These are phyloP conservation scores for Scomber scombrus DNA, from an alignment of 2,113 vertebrate genomes.

Conservation along the genomic window DNA sequence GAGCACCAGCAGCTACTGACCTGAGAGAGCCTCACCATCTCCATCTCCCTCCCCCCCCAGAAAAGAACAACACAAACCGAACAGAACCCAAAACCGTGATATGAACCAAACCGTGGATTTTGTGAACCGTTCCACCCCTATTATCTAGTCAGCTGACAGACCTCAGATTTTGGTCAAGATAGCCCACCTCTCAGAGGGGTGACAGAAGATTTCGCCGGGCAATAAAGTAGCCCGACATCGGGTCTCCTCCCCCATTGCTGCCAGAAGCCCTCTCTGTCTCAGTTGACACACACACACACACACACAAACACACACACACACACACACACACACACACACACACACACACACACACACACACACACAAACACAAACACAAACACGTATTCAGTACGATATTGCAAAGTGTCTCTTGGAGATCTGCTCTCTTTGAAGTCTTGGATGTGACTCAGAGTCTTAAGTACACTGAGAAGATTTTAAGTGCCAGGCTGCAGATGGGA, in stretches of 20 bases:
- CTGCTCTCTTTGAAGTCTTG: slow-evolving; percentile 46
- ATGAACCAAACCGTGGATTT: too few relatives aligned
- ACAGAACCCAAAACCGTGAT: too few relatives aligned
- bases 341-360: too few relatives aligned
- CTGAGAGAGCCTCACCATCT: too few relatives aligned
- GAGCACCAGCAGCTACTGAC: too few relatives aligned
- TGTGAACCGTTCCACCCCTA: too few relatives aligned
- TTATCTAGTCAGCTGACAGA: slow-evolving; percentile 1
- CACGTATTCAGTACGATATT: slow-evolving; percentile 15
- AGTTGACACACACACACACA: slow-evolving; percentile 8
- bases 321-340: too few relatives aligned
- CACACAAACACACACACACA: too few relatives aligned
- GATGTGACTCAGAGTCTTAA: slow-evolving; percentile 16
- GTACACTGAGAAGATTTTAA: slow-evolving; percentile 37
- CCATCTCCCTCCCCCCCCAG: too few relatives aligned
- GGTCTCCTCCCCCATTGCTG: slow-evolving; percentile 28
- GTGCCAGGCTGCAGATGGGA: slow-evolving; percentile 32
- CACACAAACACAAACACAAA: too few relatives aligned
- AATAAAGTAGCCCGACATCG: slow-evolving; percentile 45
- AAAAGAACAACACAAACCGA: too few relatives aligned
- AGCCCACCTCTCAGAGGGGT: slow-evolving; percentile 40
- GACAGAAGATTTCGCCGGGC: slow-evolving; percentile 50
- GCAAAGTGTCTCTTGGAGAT: slow-evolving; percentile 17
- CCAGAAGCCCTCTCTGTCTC: slow-evolving; percentile 29
- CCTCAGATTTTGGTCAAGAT: slow-evolving; percentile 16